Base-by-base conservation (phyloP, 2,113 vertebrate genomes). In the Turdus rufiventris region DNA sequence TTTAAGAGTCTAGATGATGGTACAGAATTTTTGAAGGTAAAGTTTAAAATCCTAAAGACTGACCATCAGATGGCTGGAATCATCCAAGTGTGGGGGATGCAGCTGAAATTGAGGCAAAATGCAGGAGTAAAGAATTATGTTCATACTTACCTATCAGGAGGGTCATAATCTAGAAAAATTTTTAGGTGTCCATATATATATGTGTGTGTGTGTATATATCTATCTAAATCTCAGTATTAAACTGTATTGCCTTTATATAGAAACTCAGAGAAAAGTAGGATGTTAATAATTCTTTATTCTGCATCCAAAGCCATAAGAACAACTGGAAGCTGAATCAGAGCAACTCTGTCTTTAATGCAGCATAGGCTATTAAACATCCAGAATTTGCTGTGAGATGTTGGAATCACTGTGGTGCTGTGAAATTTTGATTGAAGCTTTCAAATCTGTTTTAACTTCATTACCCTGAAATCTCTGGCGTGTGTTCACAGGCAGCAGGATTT, bases 171-270 rank as follows among this genome's bases (percentile, higher is more conserved):
- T 50, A 50, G 48, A 45, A 47, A 8, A 72, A 31, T 63, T 62
- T 79, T 50, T 40, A 81, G 21, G 33, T 85, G 19, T 38, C 15
- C 34, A 1, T 51, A 17, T 73, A 1, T 20, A 1, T 23, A 8
- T 42, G 2, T 67, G 1, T 23, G 8, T 42, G 7, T 50, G 1
- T 48, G 3, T 68, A 1, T 14, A 1, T 15, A 9, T 33, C 3
- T 18, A 10, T 60, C 4, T 34, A 29, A 15, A 36, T 20, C 31
- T 76, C 20, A 34, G 33, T 65, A 12, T 40, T 65, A 45, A 71
- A 58, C 10, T 54, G 8, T 17, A 13, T 47, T 90, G 2, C 7
- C 34, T 65, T 85, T 47, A 23, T 65, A 24, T 70, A 57, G 61
- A 65, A 61, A 33, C 40, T 81, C 63, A 66, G 24, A 68, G 45